A percentile compares a stretch with the other conserved stretches of the same genome.
phyloP scores from a whole-genome alignment of 2,797 vertebrate genomes.

The Enoplosus armatus region DNA sequence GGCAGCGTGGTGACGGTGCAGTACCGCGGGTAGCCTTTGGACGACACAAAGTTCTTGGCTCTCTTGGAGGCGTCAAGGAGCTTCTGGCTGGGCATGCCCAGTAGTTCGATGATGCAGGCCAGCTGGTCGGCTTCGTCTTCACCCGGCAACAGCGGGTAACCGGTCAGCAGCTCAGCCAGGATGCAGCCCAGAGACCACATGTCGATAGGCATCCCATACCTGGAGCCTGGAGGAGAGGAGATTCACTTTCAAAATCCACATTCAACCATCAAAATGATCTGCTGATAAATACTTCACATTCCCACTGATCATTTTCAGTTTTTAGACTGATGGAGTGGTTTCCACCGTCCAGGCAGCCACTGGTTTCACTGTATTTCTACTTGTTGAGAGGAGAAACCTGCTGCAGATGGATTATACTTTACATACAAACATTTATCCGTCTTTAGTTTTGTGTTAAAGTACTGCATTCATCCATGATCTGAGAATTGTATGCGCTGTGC shows the following conservation, averaged over 20 bases:
- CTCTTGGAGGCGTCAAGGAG: constrained; percentile 95
- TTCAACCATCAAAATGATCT: not conserved
- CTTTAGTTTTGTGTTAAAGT: too few relatives aligned
- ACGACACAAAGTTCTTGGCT: constrained; percentile 98
- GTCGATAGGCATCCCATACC: constrained; percentile 99
- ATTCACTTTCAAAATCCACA: not conserved
- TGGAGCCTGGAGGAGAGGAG: constrained; percentile 82
- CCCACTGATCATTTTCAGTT: not conserved
- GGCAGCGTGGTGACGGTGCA: constrained; percentile 94
- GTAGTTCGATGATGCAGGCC: constrained; percentile 96
- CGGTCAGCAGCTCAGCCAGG: constrained; percentile 96
- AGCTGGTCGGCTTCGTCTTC: constrained; percentile 99
- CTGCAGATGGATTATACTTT: not conserved
- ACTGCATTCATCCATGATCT: not conserved
- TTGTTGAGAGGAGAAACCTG: not conserved
- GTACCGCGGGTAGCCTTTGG: constrained; percentile 97
- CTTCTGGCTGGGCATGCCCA: constrained; percentile 97
- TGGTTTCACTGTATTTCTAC: not conserved
- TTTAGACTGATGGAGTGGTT: not conserved
- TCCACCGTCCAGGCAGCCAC: not conserved
- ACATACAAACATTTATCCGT: not conserved
- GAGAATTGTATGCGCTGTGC: too few relatives aligned
- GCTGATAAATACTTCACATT: not conserved
- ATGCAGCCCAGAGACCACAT: constrained; percentile 99
- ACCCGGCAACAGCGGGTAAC: constrained; percentile 96